Conservation (phyloP, 64 coral and sea anemone genomes). For the Exaiptasia diaphana region DNA sequence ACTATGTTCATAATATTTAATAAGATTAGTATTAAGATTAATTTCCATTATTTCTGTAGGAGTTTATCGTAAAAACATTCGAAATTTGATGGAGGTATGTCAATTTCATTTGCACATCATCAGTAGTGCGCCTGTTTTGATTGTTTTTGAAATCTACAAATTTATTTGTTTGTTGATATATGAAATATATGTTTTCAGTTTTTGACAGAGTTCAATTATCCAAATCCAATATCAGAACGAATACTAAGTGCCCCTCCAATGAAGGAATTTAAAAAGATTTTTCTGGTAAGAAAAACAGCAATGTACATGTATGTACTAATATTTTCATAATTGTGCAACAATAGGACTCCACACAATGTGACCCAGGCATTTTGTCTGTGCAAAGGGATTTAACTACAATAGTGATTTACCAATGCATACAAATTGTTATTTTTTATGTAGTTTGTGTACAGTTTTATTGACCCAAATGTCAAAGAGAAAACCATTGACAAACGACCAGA, state of each 20-base stretch:
- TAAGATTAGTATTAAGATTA: neutral
- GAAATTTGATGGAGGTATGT: slow-evolving; percentile 86
- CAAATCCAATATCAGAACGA: slow-evolving; percentile 77
- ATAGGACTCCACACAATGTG: too few species aligned
- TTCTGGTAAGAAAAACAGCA: slow-evolving; percentile 41
- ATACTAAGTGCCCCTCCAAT: slow-evolving; percentile 84
- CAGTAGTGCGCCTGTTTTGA: neutral
- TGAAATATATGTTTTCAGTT: slow-evolving; percentile 54
- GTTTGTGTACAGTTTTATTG: slow-evolving; percentile 90
- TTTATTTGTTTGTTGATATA: neutral
- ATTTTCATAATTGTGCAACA: too few species aligned
- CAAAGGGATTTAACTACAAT: too few species aligned
- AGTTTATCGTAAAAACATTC: slow-evolving; percentile 79
- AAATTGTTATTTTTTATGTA: neutral
- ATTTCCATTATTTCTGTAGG: slow-evolving; percentile 20
- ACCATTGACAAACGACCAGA: slow-evolving; percentile 80
- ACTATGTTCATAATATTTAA: too few species aligned
- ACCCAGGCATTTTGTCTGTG: too few species aligned
- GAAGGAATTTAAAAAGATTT: slow-evolving; percentile 81
- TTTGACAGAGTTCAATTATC: slow-evolving; percentile 83
- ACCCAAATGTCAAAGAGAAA: slow-evolving; percentile 51
- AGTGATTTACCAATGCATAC: neutral
- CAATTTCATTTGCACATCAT: neutral
- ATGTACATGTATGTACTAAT: too few species aligned
- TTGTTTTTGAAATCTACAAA: neutral